Percentiles rank a stretch among this genome's conserved stretches.
These are phyloP conservation scores for Pseudomyrmex flavicornis DNA, from an alignment of 1,140 invertebrate species.

Conservation along the genomic window DNA sequence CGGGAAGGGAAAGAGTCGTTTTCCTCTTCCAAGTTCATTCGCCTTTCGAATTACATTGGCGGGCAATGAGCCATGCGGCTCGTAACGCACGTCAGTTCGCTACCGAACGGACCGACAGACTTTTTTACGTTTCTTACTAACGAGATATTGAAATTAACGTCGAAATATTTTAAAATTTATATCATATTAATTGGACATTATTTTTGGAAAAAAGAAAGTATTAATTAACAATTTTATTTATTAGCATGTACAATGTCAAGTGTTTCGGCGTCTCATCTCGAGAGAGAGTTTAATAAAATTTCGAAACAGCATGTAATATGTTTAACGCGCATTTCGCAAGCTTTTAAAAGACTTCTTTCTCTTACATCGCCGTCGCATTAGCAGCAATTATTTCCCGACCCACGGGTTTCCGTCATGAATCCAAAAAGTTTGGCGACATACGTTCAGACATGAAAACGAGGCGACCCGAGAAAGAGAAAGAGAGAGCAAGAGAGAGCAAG, in stretches of 20 bases:
- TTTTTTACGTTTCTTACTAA: constrained; percentile 8
- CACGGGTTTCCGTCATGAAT: constrained; percentile 32
- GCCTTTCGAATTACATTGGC: constrained; percentile 73
- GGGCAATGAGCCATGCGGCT: constrained; percentile 74
- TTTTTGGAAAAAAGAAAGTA: no score
- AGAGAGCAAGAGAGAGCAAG: constrained; percentile 13
- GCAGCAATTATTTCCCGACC: constrained; percentile 57
- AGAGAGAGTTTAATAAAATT: constrained; percentile 44
- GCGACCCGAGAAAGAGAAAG: background rate
- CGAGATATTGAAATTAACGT: background rate
- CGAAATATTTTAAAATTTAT: background rate
- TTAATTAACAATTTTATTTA: background rate
- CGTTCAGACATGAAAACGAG: constrained; percentile 12
- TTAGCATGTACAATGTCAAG: background rate
- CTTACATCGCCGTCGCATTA: constrained; percentile 44
- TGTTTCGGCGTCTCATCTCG: constrained; percentile 28
- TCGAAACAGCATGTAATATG: constrained; percentile 40
- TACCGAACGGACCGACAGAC: constrained; percentile 58
- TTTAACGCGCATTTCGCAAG: constrained; percentile 50
- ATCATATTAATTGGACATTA: no score
- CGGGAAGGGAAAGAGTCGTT: constrained; percentile 4
- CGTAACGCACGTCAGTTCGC: constrained; percentile 69
- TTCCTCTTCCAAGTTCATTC: constrained; percentile 44
- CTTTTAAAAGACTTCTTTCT: constrained; percentile 54
- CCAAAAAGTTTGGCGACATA: constrained; percentile 58